A percentile compares a stretch with the other conserved stretches of the same genome.
These are phyloP conservation scores for Orthonyx spaldingii DNA, from an alignment of 2,113 vertebrate species.

Conservation along the genomic window DNA sequence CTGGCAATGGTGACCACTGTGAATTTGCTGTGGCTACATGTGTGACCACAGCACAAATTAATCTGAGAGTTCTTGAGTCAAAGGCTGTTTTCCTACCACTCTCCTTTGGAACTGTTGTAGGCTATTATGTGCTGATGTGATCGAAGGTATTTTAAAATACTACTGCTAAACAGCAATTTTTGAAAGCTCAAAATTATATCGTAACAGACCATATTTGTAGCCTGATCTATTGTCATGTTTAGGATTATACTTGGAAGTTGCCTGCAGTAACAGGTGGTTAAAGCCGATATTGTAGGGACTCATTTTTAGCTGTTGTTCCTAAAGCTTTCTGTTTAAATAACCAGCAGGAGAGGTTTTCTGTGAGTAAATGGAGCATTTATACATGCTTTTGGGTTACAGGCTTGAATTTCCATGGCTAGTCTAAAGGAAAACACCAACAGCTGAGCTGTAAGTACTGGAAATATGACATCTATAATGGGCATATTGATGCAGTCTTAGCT, in stretches of 20 bases:
- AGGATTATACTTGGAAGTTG: neutral
- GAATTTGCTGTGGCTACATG: constrained; percentile 38
- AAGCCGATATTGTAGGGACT: neutral
- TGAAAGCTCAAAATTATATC: neutral
- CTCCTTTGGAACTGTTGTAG: neutral
- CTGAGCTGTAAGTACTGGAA: constrained; percentile 42
- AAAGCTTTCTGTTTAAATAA: constrained; percentile 22
- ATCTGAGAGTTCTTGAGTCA: neutral
- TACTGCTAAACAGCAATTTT: neutral
- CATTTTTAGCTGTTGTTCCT: neutral
- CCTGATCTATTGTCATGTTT: neutral
- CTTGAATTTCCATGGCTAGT: constrained; percentile 17
- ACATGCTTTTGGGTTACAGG: constrained; percentile 1
- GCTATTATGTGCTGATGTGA: neutral
- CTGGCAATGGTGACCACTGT: constrained; percentile 19
- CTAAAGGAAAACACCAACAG: constrained; percentile 43
- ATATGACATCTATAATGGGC: constrained; percentile 38
- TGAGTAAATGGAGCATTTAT: constrained; percentile 49
- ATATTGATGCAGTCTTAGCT: constrained; percentile 7
- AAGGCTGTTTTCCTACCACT: neutral
- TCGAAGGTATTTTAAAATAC: neutral
- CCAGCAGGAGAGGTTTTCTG: neutral
- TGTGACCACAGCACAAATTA: constrained; percentile 43
- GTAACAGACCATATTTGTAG: neutral
- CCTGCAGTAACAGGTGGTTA: neutral